Evolutionary conservation across 2,797 vertebrate genomes (phyloP).

Genomic region (Pseudochaenichthys georgianus): DNA sequence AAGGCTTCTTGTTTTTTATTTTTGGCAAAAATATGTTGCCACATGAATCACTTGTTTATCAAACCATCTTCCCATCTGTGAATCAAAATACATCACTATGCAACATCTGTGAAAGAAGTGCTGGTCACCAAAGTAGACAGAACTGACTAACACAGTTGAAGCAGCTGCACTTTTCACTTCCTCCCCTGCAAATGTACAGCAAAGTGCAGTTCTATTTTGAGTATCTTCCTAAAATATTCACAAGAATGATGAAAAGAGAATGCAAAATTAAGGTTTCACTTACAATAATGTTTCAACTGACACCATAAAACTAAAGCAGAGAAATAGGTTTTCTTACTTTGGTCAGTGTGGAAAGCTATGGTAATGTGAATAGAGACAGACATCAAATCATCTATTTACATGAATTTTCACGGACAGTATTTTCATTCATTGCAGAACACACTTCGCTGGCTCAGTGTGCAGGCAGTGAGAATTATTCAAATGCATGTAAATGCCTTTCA

Average conservation of each 20-base stretch:
- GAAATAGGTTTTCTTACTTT: constrained; percentile 10
- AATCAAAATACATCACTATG: constrained; percentile 43
- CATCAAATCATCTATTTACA: constrained; percentile 44
- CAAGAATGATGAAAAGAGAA: constrained; percentile 35
- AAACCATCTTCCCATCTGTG: background rate
- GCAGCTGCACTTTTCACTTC: constrained; percentile 67
- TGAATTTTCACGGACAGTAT: constrained; percentile 40
- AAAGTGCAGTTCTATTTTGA: constrained; percentile 67
- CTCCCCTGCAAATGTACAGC: constrained; percentile 54
- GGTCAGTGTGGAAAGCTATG: constrained; percentile 15
- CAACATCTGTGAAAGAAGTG: constrained; percentile 26
- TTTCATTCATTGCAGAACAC: constrained; percentile 38
- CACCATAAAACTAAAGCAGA: constrained; percentile 5
- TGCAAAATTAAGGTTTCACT: constrained; percentile 13
- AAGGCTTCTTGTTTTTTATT: background rate
- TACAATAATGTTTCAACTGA: constrained; percentile 27
- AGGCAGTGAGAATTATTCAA: constrained; percentile 64
- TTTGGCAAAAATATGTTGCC: background rate
- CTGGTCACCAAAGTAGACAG: constrained; percentile 38
- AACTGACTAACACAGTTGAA: constrained; percentile 47
- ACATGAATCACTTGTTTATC: background rate
- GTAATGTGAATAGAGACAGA: constrained; percentile 42
- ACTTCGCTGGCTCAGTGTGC: constrained; percentile 39
- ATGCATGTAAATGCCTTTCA: constrained; percentile 59
- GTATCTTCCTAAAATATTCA: constrained; percentile 66